Conservation (phyloP, 2,113 vertebrate genomes). For the Zosterops lateralis region DNA sequence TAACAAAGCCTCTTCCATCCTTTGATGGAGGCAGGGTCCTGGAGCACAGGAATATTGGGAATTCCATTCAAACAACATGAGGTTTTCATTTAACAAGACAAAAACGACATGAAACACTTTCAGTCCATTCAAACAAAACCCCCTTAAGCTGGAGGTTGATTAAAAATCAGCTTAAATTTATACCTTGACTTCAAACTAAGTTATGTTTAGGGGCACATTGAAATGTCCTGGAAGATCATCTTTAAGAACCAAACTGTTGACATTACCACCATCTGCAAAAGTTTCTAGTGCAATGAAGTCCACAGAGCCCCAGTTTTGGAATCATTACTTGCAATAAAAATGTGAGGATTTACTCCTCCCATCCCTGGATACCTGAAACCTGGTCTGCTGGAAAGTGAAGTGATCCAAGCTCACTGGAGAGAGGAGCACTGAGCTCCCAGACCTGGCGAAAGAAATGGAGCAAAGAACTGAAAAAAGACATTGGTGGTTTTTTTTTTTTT, state of each 20-base stretch:
- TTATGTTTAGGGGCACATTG: background rate
- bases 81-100: background rate
- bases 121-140: background rate
- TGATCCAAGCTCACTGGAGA: background rate
- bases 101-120: background rate
- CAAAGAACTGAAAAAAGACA: background rate
- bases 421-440: background rate
- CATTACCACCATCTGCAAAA: background rate
- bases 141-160: background rate
- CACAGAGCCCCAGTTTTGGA: background rate
- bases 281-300: background rate
- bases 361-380: background rate
- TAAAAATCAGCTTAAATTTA: background rate
- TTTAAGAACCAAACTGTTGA: background rate
- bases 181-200: background rate
- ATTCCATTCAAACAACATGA: background rate
- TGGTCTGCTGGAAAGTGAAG: background rate
- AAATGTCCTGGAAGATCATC: background rate
- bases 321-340: background rate
- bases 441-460: background rate
- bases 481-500: background rate
- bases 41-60: background rate
- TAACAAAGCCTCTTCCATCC: background rate
- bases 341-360: background rate
- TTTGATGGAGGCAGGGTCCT: background rate